These are phyloP conservation scores for Drosophila chauvacae DNA, from an alignment of 1,140 invertebrate species.

Conservation along the genomic window DNA sequence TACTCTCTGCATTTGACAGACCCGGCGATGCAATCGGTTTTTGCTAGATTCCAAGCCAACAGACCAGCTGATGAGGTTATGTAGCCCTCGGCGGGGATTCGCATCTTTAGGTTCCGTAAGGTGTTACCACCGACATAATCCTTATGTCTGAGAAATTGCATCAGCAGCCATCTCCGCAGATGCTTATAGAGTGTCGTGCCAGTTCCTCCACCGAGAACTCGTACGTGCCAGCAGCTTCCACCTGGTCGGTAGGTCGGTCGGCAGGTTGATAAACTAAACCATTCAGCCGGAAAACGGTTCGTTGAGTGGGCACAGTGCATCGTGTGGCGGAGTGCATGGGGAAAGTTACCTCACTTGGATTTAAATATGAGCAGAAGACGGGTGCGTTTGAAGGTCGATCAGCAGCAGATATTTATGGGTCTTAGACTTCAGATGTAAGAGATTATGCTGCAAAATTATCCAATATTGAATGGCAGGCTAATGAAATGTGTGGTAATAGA, in stretches of 20 bases:
- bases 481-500: neutral
- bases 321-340: neutral
- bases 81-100: neutral
- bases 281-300: conserved; percentile 15
- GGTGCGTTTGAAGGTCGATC: conserved; percentile 14
- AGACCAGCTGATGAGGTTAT: conserved; percentile 6
- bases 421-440: neutral
- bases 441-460: neutral
- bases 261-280: conserved; percentile 28
- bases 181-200: conserved; percentile 10
- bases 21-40: conserved; percentile 16
- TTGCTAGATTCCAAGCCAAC: neutral
- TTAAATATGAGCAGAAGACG: neutral
- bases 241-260: neutral
- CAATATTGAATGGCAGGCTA: neutral
- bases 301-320: conserved; percentile 1
- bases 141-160: conserved; percentile 34
- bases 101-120: conserved; percentile 12
- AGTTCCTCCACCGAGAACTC: neutral
- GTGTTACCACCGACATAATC: conserved; percentile 18
- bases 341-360: neutral
- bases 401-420: conserved; percentile 8
- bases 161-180: conserved; percentile 24
- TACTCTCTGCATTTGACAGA: conserved; percentile 15
- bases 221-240: conserved; percentile 11